These are phyloP conservation scores for Chiloscyllium plagiosum DNA, from an alignment of 2,113 vertebrate genomes.

Conservation along the genomic window DNA sequence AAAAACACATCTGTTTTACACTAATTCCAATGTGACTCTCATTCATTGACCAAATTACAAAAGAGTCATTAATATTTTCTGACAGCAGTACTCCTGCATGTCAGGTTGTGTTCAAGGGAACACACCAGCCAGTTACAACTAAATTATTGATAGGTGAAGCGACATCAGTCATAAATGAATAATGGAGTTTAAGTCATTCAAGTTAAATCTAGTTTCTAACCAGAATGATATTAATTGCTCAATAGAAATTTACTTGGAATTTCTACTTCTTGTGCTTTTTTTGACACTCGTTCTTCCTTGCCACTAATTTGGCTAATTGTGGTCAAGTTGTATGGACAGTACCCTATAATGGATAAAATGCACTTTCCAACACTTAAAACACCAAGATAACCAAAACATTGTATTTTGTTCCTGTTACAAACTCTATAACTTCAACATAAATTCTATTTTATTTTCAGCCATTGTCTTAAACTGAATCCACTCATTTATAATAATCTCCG, in stretches of 20 bases:
- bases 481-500: background rate
- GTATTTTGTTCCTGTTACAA: background rate
- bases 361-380: background rate
- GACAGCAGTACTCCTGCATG: background rate
- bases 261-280: background rate
- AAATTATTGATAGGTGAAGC: conserved; percentile 26
- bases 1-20: background rate
- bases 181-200: conserved; percentile 23
- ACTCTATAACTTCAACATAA: background rate
- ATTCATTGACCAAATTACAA: conserved; percentile 19
- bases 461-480: background rate
- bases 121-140: conserved; percentile 2
- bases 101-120: background rate
- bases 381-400: background rate
- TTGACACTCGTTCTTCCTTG: background rate
- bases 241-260: background rate
- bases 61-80: conserved; percentile 15
- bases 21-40: background rate
- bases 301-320: background rate
- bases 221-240: background rate
- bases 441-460: background rate
- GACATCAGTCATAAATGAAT: conserved; percentile 8
- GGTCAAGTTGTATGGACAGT: background rate
- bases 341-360: background rate
- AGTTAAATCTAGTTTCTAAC: background rate